Evolutionary conservation across 2,888 invertebrate genomes (phyloP).

Genomic region (Neuroscelio doddi): DNA sequence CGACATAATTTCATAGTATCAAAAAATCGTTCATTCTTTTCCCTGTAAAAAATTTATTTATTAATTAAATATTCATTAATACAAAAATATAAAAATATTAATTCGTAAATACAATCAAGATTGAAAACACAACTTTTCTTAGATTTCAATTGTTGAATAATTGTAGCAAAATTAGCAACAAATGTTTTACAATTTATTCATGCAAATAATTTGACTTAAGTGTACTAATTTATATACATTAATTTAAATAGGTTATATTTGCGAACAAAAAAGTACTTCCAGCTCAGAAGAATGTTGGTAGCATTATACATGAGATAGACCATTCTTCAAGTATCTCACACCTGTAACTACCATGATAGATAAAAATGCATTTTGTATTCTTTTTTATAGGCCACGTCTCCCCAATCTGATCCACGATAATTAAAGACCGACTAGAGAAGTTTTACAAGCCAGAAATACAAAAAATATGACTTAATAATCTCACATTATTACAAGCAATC

Average conservation of each 20-base stretch:
- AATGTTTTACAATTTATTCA: too few species aligned
- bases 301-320: slow-evolving; percentile 66
- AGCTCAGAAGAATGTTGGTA: slow-evolving; percentile 54
- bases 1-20: slow-evolving; percentile 63
- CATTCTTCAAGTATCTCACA: slow-evolving; percentile 64
- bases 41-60: slow-evolving; percentile 52
- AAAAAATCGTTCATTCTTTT: slow-evolving; percentile 52
- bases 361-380: slow-evolving; percentile 1
- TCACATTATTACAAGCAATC: slow-evolving; percentile 64
- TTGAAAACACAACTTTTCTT: too few species aligned
- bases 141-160: not conserved
- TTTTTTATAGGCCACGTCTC: too few species aligned
- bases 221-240: too few species aligned
- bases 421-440: not conserved
- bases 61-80: not conserved
- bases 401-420: too few species aligned
- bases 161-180: too few species aligned
- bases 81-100: not conserved
- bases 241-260: not conserved
- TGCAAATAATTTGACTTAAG: too few species aligned
- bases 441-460: not conserved
- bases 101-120: slow-evolving; percentile 2
- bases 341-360: slow-evolving; percentile 66
- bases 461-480: slow-evolving; percentile 6
- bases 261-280: too few species aligned